Evolutionary conservation across 2,113 vertebrate genomes (phyloP).

Genomic region (Anseranas semipalmata): DNA sequence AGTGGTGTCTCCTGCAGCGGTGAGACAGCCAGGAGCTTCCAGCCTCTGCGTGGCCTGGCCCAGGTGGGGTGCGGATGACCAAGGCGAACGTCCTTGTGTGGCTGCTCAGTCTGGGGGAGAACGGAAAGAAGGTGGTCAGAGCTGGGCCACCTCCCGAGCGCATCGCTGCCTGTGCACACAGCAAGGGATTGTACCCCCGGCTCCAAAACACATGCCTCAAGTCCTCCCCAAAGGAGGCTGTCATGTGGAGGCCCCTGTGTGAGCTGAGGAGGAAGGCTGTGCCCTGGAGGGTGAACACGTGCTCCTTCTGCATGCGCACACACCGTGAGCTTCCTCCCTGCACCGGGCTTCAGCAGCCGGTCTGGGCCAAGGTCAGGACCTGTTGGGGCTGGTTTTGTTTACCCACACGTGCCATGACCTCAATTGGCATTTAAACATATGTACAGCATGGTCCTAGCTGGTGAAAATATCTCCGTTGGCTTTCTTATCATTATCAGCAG

Average conservation of each 20-base stretch:
- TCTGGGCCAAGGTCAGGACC: not conserved
- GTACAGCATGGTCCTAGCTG: not conserved
- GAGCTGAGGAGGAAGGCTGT: not conserved
- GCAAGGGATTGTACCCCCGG: not conserved
- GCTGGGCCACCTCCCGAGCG: not conserved
- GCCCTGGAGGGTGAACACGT: not conserved
- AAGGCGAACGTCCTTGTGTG: not conserved
- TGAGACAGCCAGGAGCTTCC: not conserved
- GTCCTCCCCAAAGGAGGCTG: rapidly evolving
- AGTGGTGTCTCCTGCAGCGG: too few relatives aligned
- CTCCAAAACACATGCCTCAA: not conserved
- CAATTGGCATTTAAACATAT: not conserved
- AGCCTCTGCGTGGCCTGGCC: not conserved
- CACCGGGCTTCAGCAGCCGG: not conserved
- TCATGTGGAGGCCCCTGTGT: rapidly evolving
- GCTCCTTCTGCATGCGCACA: not conserved
- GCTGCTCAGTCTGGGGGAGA: not conserved
- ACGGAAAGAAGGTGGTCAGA: not conserved
- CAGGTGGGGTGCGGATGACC: not conserved
- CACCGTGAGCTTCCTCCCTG: not conserved
- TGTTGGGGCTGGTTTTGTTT: not conserved
- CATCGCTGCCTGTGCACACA: not conserved
- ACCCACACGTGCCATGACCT: not conserved
- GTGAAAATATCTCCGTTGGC: not conserved
- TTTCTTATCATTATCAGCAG: not conserved